Base-by-base conservation (phyloP, 2,888 invertebrate species). In the Pterostichus niger region DNA sequence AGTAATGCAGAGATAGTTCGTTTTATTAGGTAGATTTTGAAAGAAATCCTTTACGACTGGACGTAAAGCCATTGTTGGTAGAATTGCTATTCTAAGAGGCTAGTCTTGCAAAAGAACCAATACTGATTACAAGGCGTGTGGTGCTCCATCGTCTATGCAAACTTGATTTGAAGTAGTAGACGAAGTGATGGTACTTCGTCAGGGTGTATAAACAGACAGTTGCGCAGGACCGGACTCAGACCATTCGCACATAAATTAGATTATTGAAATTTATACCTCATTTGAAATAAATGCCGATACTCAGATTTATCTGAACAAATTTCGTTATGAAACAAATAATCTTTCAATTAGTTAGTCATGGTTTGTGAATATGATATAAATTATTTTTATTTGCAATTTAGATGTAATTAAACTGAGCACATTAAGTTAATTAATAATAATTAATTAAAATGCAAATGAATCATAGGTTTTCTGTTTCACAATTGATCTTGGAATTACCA, bases 91-190 rank as follows among this genome's bases (percentile, higher is more conserved):
- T 75, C 75, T 52, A 75, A 49, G 52, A 52, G 75, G 52, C 40
- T 52, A 52, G 75, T 75, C 75, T 49, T 6, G 75, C 40, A 75
- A 75, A 75, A 71, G 31, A 75, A 33, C 49, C 52, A 75, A 75
- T 75, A 75, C 75, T 75, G 75, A 75, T 75, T 75, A 75, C 75
- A 75, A 64, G 75, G 52, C 75, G 52, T 75, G 75, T 31, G 31
- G 75, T 75, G 75, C 52, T 52, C 75, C 52, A 52, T 52, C 75
- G 78, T 79, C 68, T 79, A 79, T 79, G 79, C 49, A 79, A 79
- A 79, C 79, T 64, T 68, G 64, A 79, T 79, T 64, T 61, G 64
- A 79, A 79, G 79, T 79, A 79, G 59, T 64, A 46, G 79, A 79
- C 77, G 77, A 56, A 61, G 79, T 79, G 79, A 61, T 68, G 79